A percentile compares a stretch with the other conserved stretches of the same genome.
Evolutionary conservation across 2,888 invertebrate genomes (phyloP).

Genomic region (Dichetophora obliterata): DNA sequence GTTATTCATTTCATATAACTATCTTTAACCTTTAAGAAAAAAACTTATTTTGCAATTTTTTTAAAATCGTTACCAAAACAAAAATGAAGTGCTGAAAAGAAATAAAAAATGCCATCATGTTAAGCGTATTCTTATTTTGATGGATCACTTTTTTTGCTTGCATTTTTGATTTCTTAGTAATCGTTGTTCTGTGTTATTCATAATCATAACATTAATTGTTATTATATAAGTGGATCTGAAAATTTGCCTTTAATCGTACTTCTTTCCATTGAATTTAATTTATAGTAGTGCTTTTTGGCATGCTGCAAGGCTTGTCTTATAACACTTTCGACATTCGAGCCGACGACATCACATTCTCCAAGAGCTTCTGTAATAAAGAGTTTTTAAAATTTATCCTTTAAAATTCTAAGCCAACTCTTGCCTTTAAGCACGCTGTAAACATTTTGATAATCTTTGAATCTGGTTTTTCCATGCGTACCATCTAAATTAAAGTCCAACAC

Average conservation of each 20-base stretch:
- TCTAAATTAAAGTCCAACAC: constrained; percentile 15
- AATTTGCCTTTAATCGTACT: not conserved
- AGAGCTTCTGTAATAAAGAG: not conserved
- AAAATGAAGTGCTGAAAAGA: too few relatives aligned
- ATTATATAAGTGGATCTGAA: too few relatives aligned
- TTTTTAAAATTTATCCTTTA: not conserved
- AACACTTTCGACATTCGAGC: not conserved
- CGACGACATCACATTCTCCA: not conserved
- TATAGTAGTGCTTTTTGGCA: constrained; percentile 10
- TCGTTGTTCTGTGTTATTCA: too few relatives aligned
- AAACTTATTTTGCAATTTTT: too few relatives aligned
- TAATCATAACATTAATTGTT: too few relatives aligned
- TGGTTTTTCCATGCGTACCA: constrained; percentile 10
- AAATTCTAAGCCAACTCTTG: not conserved
- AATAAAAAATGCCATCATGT: too few relatives aligned
- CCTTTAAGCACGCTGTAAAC: not conserved
- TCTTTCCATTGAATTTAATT: not conserved
- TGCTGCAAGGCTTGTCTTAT: constrained; percentile 18
- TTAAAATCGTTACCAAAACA: too few relatives aligned
- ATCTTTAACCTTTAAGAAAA: too few relatives aligned
- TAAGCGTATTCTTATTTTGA: too few relatives aligned
- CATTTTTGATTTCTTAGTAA: too few relatives aligned
- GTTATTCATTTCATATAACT: too few relatives aligned
- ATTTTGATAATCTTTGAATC: constrained; percentile 12
- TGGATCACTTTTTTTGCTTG: too few relatives aligned